Conservation (phyloP, 2,888 invertebrate species). For the Dynastes tityus region DNA sequence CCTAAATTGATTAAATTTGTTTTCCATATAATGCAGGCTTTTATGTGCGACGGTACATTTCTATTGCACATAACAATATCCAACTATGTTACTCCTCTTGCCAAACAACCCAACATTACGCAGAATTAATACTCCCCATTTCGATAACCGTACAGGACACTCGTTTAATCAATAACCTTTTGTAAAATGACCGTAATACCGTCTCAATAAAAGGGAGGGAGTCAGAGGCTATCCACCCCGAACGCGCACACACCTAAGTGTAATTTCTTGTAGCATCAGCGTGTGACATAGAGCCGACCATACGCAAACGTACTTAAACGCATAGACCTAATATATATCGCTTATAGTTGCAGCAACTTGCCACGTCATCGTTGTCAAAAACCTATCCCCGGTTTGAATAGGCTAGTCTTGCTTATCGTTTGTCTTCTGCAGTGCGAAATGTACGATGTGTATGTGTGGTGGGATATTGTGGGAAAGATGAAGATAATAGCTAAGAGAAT, state of each 20-base stretch:
- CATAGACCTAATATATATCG: neutral
- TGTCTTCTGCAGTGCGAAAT: too few species aligned
- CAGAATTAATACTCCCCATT: neutral
- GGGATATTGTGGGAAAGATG: too few species aligned
- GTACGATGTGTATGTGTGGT: too few species aligned
- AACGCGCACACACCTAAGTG: conserved; percentile 51
- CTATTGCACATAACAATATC: too few species aligned
- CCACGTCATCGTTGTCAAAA: conserved; percentile 7
- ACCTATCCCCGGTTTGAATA: too few species aligned
- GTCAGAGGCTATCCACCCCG: conserved; percentile 7
- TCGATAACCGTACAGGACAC: neutral
- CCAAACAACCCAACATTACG: too few species aligned
- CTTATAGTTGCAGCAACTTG: neutral
- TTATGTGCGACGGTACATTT: too few species aligned
- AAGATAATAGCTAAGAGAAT: too few species aligned
- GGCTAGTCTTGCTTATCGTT: too few species aligned
- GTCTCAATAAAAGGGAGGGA: conserved; percentile 18
- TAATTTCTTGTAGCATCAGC: conserved; percentile 52
- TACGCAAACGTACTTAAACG: neutral
- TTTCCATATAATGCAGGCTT: too few species aligned
- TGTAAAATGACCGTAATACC: conserved; percentile 48
- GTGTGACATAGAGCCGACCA: conserved; percentile 34
- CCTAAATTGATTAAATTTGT: too few species aligned
- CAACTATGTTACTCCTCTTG: too few species aligned
- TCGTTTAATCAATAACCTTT: conserved; percentile 42